Conservation (phyloP, 2,113 vertebrate genomes). For the Psephotus haematonotus region DNA sequence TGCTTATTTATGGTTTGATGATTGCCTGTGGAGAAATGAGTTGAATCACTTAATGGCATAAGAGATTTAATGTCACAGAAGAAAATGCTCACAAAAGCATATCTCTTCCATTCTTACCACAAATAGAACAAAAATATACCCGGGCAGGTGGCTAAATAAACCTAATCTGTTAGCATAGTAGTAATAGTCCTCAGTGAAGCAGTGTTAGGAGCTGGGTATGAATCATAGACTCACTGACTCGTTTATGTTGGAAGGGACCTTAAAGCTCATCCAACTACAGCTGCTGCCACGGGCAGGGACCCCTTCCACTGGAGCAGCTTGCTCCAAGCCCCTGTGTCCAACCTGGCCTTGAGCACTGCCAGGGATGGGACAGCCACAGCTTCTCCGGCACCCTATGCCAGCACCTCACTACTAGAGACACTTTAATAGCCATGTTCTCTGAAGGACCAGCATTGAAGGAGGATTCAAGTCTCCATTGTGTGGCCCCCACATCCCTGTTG, state of each 20-base stretch:
- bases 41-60: neutral
- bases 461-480: neutral
- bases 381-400: neutral
- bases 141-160: neutral
- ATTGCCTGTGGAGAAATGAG: neutral
- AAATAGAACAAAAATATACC: neutral
- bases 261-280: accelerated
- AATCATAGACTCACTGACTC: neutral
- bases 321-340: neutral
- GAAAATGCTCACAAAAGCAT: neutral
- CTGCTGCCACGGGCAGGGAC: neutral
- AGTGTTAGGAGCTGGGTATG: neutral
- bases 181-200: neutral
- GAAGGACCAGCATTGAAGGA: neutral
- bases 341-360: neutral
- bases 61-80: neutral
- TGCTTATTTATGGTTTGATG: too few species aligned
- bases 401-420: neutral
- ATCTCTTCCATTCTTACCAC: neutral
- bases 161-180: neutral
- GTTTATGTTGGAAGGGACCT: neutral
- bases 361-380: neutral
- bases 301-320: neutral
- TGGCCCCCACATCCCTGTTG: accelerated
- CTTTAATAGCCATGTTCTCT: neutral